Evolutionary conservation across 2,113 vertebrate genomes (phyloP).

Genomic region (Heliornis fulica): DNA sequence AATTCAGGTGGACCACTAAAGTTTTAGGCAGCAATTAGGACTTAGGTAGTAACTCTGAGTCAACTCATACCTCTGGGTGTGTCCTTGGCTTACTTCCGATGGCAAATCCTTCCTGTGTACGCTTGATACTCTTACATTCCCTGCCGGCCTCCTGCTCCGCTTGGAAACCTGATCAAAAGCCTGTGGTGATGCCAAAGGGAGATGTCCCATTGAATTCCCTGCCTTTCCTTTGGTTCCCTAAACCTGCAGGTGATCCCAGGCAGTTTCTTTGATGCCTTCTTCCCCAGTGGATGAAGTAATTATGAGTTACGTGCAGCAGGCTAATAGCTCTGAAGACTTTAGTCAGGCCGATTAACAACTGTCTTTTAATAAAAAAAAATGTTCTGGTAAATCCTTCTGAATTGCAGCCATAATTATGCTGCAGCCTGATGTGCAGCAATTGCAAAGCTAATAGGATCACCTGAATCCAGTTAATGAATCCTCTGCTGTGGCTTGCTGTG

Average conservation of each 20-base stretch:
- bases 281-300: constrained; percentile 40
- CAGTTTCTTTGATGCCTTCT: constrained; percentile 34
- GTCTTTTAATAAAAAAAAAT: constrained; percentile 65
- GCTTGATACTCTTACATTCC: background rate
- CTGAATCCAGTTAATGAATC: constrained; percentile 64
- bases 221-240: constrained; percentile 7
- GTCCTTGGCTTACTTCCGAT: constrained; percentile 32
- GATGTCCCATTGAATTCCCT: background rate
- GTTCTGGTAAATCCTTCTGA: constrained; percentile 48
- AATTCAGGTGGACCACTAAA: constrained; percentile 49
- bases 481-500: constrained; percentile 30
- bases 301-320: background rate
- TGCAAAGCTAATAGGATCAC: constrained; percentile 58
- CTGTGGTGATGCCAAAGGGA: background rate
- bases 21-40: constrained; percentile 40
- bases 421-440: constrained; percentile 52
- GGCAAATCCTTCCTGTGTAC: constrained; percentile 44
- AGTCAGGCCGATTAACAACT: constrained; percentile 40
- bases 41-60: constrained; percentile 43
- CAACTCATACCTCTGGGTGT: constrained; percentile 46
- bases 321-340: constrained; percentile 49
- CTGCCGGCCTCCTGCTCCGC: background rate
- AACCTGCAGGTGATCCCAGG: background rate
- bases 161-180: constrained; percentile 34
- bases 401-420: constrained; percentile 55